Conservation (phyloP, 2,113 vertebrate species). For the Crotalus horridus region DNA sequence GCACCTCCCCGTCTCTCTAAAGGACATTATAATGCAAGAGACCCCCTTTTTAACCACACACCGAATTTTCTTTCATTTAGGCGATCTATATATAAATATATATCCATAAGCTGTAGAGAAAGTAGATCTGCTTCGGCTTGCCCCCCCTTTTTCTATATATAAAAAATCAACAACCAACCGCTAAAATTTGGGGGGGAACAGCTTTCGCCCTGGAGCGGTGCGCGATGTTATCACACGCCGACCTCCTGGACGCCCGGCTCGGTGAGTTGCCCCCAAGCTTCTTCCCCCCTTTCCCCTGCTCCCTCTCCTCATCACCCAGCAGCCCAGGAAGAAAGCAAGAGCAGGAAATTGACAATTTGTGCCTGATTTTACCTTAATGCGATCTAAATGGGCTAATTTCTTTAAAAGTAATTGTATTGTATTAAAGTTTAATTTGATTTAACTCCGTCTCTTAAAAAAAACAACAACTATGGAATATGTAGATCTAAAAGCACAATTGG, state of each 20-base stretch:
- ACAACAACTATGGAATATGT: slow-evolving; percentile 65
- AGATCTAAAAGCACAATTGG: slow-evolving; percentile 54
- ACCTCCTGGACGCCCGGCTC: slow-evolving; percentile 99
- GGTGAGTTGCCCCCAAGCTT: slow-evolving; percentile 87
- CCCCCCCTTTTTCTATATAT: slow-evolving; percentile 54
- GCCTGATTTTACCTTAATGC: slow-evolving; percentile 88
- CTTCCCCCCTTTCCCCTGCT: slow-evolving; percentile 11
- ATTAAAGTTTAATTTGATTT: slow-evolving; percentile 97
- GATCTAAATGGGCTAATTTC: slow-evolving; percentile 91
- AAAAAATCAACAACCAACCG: slow-evolving; percentile 71
- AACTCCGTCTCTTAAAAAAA: slow-evolving; percentile 70
- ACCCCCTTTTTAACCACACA: slow-evolving; percentile 98
- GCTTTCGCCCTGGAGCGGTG: slow-evolving; percentile 94
- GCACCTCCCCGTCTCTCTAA: slow-evolving; percentile 96
- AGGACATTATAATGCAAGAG: slow-evolving; percentile 98
- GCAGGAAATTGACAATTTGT: slow-evolving; percentile 92
- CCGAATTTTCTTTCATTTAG: slow-evolving; percentile 98
- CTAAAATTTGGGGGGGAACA: slow-evolving; percentile 86
- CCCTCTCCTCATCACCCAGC: slow-evolving; percentile 47
- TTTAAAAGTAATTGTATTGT: slow-evolving; percentile 92
- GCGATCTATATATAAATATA: slow-evolving; percentile 85
- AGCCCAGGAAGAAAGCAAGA: slow-evolving; percentile 58
- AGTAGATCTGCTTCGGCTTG: slow-evolving; percentile 86
- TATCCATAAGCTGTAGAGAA: slow-evolving; percentile 62
- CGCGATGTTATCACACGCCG: slow-evolving; percentile 98